phyloP scores from a whole-genome alignment of 1,140 invertebrate species.

The Episyrphus balteatus region DNA sequence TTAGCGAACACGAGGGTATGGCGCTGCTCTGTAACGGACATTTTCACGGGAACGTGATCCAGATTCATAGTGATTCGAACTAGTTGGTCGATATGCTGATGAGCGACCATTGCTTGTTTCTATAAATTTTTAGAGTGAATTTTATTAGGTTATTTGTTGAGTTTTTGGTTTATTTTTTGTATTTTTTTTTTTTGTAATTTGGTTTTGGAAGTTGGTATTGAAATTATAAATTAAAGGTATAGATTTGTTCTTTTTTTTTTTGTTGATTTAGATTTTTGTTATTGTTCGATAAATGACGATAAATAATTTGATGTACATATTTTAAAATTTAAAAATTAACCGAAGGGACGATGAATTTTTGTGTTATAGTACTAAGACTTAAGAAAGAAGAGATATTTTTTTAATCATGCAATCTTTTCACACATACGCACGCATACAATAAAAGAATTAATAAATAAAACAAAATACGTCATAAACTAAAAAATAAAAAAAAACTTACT shows the following conservation, averaged over 20 bases:
- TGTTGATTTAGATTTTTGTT: background rate
- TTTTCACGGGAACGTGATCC: constrained; percentile 36
- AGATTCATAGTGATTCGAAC: constrained; percentile 35
- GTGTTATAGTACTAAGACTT: too few relatives aligned
- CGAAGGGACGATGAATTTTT: too few relatives aligned
- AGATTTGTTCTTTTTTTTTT: constrained; percentile 3
- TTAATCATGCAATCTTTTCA: too few relatives aligned
- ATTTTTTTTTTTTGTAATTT: constrained; percentile 6
- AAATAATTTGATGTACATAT: too few relatives aligned
- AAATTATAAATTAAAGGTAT: constrained; percentile 9
- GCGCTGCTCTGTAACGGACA: constrained; percentile 35
- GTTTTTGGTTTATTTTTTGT: constrained; percentile 11
- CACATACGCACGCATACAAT: too few relatives aligned
- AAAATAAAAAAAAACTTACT: constrained; percentile 16
- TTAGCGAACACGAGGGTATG: constrained; percentile 36
- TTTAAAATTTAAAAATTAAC: too few relatives aligned
- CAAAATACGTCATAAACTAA: too few relatives aligned
- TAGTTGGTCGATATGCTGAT: constrained; percentile 34
- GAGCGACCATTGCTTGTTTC: constrained; percentile 37
- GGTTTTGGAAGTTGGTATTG: background rate
- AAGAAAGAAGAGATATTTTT: too few relatives aligned
- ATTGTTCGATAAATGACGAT: too few relatives aligned
- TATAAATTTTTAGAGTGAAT: constrained; percentile 32
- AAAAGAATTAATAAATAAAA: too few relatives aligned
- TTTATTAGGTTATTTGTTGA: constrained; percentile 16